phyloP scores from a whole-genome alignment of 2,113 vertebrate species.

The Rhabdomys dilectus region DNA sequence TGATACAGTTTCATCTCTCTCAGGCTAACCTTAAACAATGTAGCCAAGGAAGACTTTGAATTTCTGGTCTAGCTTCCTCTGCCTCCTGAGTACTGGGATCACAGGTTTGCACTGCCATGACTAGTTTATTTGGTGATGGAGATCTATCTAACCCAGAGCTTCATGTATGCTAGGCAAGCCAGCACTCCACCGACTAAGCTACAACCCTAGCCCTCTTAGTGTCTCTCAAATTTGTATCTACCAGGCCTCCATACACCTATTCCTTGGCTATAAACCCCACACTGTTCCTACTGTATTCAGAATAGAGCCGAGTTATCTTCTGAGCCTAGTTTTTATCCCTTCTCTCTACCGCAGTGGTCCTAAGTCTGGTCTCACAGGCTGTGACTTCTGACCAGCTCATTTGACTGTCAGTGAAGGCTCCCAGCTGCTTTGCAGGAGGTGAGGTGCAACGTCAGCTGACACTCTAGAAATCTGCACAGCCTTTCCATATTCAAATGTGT shows the following conservation, averaged over 20 bases:
- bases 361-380: neutral
- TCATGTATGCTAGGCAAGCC: no score
- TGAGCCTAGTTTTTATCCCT: neutral
- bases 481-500: neutral
- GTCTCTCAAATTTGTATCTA: neutral
- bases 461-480: neutral
- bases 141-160: neutral
- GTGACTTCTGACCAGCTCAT: neutral
- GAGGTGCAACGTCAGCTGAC: neutral
- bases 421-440: neutral
- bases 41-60: neutral
- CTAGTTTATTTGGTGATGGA: neutral
- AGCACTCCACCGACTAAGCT: no score
- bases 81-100: neutral
- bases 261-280: neutral
- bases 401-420: neutral
- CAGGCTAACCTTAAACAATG: neutral
- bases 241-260: neutral
- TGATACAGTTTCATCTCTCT: neutral
- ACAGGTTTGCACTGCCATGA: neutral
- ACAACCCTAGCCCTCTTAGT: neutral
- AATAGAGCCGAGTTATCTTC: neutral
- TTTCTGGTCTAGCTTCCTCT: neutral
- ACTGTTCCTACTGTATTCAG: neutral
- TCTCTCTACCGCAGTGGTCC: neutral